These are phyloP conservation scores for Apteryx mantelli DNA, from an alignment of 2,113 vertebrate genomes.

Conservation along the genomic window DNA sequence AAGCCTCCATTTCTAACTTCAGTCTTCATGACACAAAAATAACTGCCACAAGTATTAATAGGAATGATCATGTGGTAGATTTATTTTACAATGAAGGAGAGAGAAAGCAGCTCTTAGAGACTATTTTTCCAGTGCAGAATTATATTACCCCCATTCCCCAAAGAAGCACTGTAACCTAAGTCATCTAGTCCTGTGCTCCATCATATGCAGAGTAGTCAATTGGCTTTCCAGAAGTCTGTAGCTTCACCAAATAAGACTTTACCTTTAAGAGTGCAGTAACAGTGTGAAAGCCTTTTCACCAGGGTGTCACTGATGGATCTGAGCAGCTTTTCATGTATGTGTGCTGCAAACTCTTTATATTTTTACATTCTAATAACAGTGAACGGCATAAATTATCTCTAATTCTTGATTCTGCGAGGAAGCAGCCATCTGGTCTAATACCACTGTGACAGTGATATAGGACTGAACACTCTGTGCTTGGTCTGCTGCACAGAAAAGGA, in stretches of 20 bases:
- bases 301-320: constrained; percentile 53
- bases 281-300: constrained; percentile 26
- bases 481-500: constrained; percentile 85
- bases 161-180: not conserved
- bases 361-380: constrained; percentile 86
- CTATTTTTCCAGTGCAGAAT: constrained; percentile 38
- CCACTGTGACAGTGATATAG: constrained; percentile 82
- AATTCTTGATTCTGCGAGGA: constrained; percentile 84
- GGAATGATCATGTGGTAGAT: not conserved
- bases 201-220: not conserved
- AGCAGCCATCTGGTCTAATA: constrained; percentile 89
- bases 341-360: constrained; percentile 80
- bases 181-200: not conserved
- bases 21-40: constrained; percentile 56
- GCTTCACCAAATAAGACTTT: not conserved
- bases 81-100: constrained; percentile 28
- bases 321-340: constrained; percentile 75
- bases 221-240: not conserved
- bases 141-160: not conserved
- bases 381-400: constrained; percentile 85
- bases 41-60: constrained; percentile 54
- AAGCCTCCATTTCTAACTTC: constrained; percentile 65
- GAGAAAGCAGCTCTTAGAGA: constrained; percentile 38
- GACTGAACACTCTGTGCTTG: constrained; percentile 82
- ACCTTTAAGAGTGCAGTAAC: not conserved